phyloP scores from a whole-genome alignment of 2,797 vertebrate species.

The Etheostoma perlongum region DNA sequence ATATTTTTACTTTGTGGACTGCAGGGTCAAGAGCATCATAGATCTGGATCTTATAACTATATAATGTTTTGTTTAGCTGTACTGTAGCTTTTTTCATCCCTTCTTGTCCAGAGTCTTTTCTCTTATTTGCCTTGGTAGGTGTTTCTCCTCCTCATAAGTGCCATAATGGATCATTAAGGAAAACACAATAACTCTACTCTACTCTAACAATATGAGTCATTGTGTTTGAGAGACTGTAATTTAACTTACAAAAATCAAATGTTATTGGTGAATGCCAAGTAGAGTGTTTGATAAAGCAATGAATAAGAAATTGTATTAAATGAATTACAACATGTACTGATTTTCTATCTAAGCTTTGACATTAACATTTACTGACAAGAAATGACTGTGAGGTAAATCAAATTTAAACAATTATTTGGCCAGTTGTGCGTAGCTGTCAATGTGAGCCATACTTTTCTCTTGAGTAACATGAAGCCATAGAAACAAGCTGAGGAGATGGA shows the following conservation, averaged over 20 bases:
- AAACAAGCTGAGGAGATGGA: slow-evolving; percentile 8
- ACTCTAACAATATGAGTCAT: not conserved
- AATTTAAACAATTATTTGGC: not conserved
- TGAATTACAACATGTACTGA: not conserved
- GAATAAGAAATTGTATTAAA: not conserved
- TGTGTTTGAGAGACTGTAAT: slow-evolving; percentile 4
- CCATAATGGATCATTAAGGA: slow-evolving; percentile 22
- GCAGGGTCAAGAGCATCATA: not conserved
- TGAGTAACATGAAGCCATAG: slow-evolving; percentile 6
- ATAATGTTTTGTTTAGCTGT: too few species aligned
- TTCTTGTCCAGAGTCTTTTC: not conserved
- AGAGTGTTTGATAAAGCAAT: not conserved
- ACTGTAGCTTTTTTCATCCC: not conserved
- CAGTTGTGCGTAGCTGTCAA: not conserved
- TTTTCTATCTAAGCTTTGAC: not conserved
- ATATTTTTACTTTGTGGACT: not conserved
- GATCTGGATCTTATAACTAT: not conserved
- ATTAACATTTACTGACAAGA: not conserved
- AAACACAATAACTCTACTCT: too few species aligned
- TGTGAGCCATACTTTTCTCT: not conserved
- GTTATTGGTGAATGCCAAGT: not conserved
- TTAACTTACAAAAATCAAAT: slow-evolving; percentile 13
- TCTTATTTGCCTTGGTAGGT: slow-evolving; percentile 34
- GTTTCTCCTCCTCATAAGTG: slow-evolving; percentile 11
- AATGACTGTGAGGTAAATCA: not conserved